phyloP scores from a whole-genome alignment of 2,113 vertebrate species.

The Connochaetes taurinus region DNA sequence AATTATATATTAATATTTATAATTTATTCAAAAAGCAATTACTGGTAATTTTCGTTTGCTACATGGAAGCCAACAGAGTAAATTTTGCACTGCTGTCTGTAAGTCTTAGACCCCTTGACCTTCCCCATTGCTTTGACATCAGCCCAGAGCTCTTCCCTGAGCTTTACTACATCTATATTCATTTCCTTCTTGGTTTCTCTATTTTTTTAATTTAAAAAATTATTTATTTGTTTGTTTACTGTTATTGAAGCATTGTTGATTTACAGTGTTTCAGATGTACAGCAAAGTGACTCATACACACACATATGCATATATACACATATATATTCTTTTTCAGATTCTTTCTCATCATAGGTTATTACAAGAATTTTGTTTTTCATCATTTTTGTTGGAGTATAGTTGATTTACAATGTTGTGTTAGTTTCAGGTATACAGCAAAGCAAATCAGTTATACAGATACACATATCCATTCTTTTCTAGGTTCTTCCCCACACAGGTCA shows the following conservation, averaged over 20 bases:
- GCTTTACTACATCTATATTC: neutral
- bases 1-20: neutral
- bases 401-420: neutral
- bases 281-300: neutral
- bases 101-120: neutral
- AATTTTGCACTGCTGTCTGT: neutral
- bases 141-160: neutral
- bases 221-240: neutral
- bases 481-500: neutral
- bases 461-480: no score
- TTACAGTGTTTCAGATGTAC: neutral
- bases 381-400: neutral
- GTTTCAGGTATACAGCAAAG: neutral
- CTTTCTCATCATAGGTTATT: no score
- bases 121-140: neutral
- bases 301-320: fast-evolving
- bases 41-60: neutral
- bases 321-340: neutral
- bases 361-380: neutral
- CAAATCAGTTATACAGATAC: neutral
- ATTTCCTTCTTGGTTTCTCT: neutral
- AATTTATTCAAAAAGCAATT: neutral
- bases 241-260: neutral
- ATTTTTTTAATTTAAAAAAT: neutral
- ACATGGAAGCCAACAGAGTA: neutral